These are phyloP conservation scores for Lacerta bilineata DNA, from an alignment of 2,797 vertebrate genomes.

Conservation along the genomic window DNA sequence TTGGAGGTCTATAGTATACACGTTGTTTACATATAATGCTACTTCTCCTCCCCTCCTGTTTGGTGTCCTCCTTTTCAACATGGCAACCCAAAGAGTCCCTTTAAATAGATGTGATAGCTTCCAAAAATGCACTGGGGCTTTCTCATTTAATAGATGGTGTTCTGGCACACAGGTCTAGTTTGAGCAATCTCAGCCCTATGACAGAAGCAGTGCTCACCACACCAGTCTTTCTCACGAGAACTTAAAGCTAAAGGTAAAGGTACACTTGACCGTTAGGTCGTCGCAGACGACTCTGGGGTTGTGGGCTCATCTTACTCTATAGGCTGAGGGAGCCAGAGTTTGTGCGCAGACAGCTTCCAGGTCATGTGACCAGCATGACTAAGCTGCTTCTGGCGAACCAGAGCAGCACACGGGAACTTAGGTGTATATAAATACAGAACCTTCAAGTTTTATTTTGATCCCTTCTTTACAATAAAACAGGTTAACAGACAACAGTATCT, in stretches of 20 bases:
- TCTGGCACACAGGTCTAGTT: neutral
- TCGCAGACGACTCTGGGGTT: too few species aligned
- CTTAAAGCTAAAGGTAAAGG: neutral
- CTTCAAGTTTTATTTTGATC: slow-evolving; percentile 13
- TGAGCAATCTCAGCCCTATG: neutral
- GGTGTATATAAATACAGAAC: neutral
- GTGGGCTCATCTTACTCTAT: too few species aligned
- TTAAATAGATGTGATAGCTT: neutral
- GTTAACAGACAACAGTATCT: neutral
- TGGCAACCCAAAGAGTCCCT: neutral
- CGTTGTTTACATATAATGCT: too few species aligned
- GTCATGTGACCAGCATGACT: too few species aligned
- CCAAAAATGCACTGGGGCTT: neutral
- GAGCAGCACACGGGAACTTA: neutral
- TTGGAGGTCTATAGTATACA: too few species aligned
- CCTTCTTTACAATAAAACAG: neutral
- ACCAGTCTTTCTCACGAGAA: neutral
- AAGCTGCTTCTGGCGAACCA: too few species aligned
- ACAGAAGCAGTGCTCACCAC: neutral
- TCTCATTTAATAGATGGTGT: neutral
- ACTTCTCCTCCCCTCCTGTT: too few species aligned
- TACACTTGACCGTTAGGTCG: too few species aligned
- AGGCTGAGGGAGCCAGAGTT: too few species aligned
- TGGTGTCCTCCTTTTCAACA: too few species aligned
- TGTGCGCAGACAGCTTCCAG: too few species aligned